A percentile compares a stretch with the other conserved stretches of the same genome.
phyloP scores from a whole-genome alignment of 2,888 invertebrate species.

The Trachelus tabidus region DNA sequence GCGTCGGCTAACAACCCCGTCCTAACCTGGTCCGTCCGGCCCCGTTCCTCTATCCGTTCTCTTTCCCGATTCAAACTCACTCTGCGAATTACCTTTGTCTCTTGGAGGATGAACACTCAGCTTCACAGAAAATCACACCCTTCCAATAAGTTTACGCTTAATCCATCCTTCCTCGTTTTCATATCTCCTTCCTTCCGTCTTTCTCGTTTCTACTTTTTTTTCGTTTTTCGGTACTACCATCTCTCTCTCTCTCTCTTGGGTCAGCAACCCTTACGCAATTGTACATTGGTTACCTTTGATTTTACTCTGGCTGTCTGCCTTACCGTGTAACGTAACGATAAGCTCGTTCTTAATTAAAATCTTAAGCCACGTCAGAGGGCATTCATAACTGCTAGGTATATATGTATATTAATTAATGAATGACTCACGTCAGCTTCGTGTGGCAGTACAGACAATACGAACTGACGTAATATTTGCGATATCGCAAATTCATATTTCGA shows the following conservation, averaged over 20 bases:
- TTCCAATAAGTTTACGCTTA: neutral
- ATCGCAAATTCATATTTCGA: neutral
- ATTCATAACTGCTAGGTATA: neutral
- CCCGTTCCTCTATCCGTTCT: conserved; percentile 20
- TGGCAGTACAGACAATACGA: neutral
- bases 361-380: neutral
- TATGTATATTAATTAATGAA: neutral
- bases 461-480: neutral
- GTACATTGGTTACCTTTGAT: neutral
- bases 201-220: neutral
- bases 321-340: neutral
- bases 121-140: neutral
- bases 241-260: neutral
- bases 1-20: conserved; percentile 45
- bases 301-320: neutral
- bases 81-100: conserved; percentile 19
- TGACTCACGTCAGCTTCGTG: neutral
- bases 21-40: neutral
- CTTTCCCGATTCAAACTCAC: conserved; percentile 15
- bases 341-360: neutral
- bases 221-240: neutral
- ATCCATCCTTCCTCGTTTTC: neutral
- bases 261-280: neutral
- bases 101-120: neutral
- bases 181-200: neutral